A percentile compares a stretch with the other conserved stretches of the same genome.
Conservation (phyloP, 2,797 vertebrate genomes). For the Mallotus villosus region DNA sequence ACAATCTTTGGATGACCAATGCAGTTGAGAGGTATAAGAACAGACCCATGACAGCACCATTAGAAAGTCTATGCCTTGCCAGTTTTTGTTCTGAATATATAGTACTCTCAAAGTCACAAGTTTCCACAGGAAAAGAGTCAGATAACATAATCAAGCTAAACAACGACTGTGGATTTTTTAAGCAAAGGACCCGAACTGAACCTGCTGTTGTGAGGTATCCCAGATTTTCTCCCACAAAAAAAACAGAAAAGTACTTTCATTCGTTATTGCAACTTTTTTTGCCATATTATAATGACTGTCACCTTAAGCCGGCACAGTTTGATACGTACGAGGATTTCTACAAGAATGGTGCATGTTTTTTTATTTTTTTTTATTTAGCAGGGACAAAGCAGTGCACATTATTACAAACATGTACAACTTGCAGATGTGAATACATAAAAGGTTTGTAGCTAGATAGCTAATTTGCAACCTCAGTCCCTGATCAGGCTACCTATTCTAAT, state of each 20-base stretch:
- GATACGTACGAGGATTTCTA: slow-evolving; percentile 11
- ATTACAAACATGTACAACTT: too few species aligned
- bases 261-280: slow-evolving; percentile 14
- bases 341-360: not conserved
- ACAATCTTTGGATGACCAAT: not conserved
- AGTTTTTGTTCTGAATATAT: slow-evolving; percentile 14
- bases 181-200: not conserved
- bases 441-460: too few species aligned
- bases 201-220: slow-evolving; percentile 13
- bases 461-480: too few species aligned
- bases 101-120: slow-evolving; percentile 7
- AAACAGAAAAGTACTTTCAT: slow-evolving; percentile 17
- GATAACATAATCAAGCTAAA: not conserved
- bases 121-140: not conserved
- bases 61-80: slow-evolving; percentile 7
- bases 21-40: slow-evolving; percentile 12
- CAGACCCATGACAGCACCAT: slow-evolving; percentile 1
- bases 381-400: too few species aligned
- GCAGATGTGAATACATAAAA: too few species aligned
- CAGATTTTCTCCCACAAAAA: slow-evolving; percentile 11
- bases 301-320: slow-evolving; percentile 1
- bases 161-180: slow-evolving; percentile 12
- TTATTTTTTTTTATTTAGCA: too few species aligned
- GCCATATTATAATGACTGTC: not conserved
- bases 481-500: too few species aligned